Evolutionary conservation across 2,113 vertebrate species (phyloP).

Genomic region (Dermatemys mawii): DNA sequence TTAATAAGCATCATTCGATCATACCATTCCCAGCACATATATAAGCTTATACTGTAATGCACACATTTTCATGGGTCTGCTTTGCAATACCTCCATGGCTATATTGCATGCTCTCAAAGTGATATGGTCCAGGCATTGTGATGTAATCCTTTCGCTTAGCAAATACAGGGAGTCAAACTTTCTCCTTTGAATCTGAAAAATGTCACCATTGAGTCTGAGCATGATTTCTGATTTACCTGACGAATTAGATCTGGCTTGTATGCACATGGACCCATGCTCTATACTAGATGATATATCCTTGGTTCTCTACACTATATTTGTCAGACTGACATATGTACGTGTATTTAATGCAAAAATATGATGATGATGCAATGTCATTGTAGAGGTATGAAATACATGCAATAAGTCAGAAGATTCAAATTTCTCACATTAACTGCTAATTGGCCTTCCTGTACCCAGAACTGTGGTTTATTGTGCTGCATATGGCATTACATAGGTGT

Average conservation of each 20-base stretch:
- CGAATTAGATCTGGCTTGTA: background rate
- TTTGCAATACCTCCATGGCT: background rate
- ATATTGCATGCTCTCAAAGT: background rate
- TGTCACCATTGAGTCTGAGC: background rate
- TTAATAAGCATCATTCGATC: background rate
- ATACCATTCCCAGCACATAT: background rate
- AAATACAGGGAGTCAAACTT: background rate
- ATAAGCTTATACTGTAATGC: background rate
- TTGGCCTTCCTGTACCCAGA: background rate
- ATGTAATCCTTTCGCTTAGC: background rate
- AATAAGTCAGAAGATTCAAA: background rate
- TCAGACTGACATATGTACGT: background rate
- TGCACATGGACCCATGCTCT: accelerated
- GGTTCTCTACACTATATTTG: background rate
- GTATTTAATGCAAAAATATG: background rate
- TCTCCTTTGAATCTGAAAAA: background rate
- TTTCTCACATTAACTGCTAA: background rate
- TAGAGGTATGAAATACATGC: background rate
- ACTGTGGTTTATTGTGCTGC: background rate
- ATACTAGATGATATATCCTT: background rate
- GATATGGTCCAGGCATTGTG: background rate
- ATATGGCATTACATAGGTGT: background rate
- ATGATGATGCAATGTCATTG: background rate
- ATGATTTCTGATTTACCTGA: background rate
- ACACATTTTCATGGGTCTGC: background rate